Percentiles rank a stretch among this genome's conserved stretches.
Evolutionary conservation across 1,140 invertebrate species (phyloP).

Genomic region (Lasaia peninsularis): DNA sequence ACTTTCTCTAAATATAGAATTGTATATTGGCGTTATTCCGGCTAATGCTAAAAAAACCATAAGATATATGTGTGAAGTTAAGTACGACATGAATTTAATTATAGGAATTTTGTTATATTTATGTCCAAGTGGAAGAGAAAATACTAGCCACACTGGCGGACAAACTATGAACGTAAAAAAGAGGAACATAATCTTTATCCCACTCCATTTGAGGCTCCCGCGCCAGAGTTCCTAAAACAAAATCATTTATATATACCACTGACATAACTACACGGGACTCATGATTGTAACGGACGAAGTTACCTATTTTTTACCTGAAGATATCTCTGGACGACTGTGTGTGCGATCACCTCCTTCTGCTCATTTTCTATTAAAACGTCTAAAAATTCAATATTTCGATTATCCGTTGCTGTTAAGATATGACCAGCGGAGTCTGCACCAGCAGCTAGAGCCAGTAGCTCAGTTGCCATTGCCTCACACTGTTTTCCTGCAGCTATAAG

Average conservation of each 20-base stretch:
- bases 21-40: constrained; percentile 92
- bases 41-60: constrained; percentile 95
- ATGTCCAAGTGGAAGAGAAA: constrained; percentile 96
- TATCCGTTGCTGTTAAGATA: constrained; percentile 93
- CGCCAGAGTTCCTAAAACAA: constrained; percentile 94
- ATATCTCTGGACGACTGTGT: constrained; percentile 92
- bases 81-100: constrained; percentile 99
- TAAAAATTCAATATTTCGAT: constrained; percentile 94
- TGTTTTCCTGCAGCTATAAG: constrained; percentile 95
- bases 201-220: constrained; percentile 96
- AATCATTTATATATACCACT: constrained; percentile 21
- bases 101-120: constrained; percentile 97
- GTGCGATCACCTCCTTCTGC: constrained; percentile 97
- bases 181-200: constrained; percentile 95
- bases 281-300: constrained; percentile 41
- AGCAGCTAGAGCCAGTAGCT: constrained; percentile 94
- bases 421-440: constrained; percentile 95
- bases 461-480: constrained; percentile 98
- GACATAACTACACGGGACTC: constrained; percentile 13
- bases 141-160: constrained; percentile 97
- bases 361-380: constrained; percentile 99
- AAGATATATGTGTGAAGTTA: constrained; percentile 98
- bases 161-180: constrained; percentile 94
- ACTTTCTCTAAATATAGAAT: constrained; percentile 84
- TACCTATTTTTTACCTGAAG: constrained; percentile 85